These are phyloP conservation scores for Zhuqinia jingwanae DNA, from an alignment of 2,888 invertebrate species.

Conservation along the genomic window DNA sequence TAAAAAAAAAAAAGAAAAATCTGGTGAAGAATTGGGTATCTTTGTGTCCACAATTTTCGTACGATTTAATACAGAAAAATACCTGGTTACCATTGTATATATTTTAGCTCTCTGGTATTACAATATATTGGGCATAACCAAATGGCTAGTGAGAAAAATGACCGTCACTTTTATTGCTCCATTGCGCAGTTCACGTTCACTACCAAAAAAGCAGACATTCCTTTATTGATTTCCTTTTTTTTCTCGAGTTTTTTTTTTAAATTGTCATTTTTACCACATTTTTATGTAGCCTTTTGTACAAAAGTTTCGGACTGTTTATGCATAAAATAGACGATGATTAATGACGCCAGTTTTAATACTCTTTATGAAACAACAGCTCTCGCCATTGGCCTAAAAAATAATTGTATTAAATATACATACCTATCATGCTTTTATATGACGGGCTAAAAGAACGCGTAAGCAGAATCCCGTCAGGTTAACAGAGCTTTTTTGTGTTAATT, in stretches of 20 bases:
- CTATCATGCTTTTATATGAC: too few species aligned
- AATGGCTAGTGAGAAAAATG: conserved; percentile 47
- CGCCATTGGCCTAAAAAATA: not conserved
- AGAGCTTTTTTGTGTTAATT: too few species aligned
- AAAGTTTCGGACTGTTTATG: conserved; percentile 12
- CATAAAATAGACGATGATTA: not conserved
- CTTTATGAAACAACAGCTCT: conserved; percentile 5
- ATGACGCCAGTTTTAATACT: conserved; percentile 24
- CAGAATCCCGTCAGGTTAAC: too few species aligned
- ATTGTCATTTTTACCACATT: conserved; percentile 27
- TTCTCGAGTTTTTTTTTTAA: conserved; percentile 27
- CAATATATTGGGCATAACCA: not conserved
- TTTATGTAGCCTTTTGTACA: not conserved
- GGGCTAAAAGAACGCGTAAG: too few species aligned
- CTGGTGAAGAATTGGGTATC: too few species aligned
- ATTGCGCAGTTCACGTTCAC: conserved; percentile 45
- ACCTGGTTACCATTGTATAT: not conserved
- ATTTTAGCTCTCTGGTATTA: too few species aligned
- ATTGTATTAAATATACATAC: too few species aligned
- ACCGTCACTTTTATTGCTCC: conserved; percentile 48
- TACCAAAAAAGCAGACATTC: conserved; percentile 17
- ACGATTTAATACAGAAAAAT: too few species aligned
- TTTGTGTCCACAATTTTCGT: too few species aligned
- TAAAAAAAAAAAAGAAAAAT: too few species aligned
- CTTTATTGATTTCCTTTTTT: conserved; percentile 50